Conservation (phyloP, 2,113 vertebrate genomes). For the Sialia sialis region DNA sequence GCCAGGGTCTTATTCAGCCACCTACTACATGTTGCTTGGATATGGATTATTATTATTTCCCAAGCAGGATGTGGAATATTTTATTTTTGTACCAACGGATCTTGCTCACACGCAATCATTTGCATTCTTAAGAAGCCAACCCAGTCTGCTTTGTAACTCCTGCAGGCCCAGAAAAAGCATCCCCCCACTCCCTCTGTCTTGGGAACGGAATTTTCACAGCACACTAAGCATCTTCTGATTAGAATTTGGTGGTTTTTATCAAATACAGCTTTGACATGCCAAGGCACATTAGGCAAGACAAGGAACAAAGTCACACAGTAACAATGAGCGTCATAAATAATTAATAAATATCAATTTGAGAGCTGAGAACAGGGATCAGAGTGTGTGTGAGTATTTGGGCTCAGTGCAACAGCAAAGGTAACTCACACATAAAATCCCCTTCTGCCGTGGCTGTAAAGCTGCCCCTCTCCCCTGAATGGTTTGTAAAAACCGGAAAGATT, state of each 20-base stretch:
- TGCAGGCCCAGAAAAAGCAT: neutral
- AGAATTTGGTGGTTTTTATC: neutral
- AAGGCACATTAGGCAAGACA: neutral
- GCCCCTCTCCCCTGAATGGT: neutral
- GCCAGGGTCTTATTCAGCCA: neutral
- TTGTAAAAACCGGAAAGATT: neutral
- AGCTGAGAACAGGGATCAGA: neutral
- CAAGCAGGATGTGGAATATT: neutral
- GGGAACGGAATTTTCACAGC: neutral
- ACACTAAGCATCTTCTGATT: neutral
- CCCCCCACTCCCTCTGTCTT: neutral
- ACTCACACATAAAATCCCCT: neutral
- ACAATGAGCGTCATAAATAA: neutral
- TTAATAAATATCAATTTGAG: neutral
- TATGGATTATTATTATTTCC: neutral
- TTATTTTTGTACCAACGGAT: neutral
- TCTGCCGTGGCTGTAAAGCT: neutral
- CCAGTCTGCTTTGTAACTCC: neutral
- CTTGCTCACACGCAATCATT: neutral
- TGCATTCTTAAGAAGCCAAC: neutral
- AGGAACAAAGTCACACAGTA: neutral
- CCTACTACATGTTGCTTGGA: neutral
- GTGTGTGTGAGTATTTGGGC: rapidly evolving
- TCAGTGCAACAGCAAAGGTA: neutral
- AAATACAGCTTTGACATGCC: neutral